Base-by-base conservation (phyloP, 2,888 invertebrate genomes). In the Heliconius erato region DNA sequence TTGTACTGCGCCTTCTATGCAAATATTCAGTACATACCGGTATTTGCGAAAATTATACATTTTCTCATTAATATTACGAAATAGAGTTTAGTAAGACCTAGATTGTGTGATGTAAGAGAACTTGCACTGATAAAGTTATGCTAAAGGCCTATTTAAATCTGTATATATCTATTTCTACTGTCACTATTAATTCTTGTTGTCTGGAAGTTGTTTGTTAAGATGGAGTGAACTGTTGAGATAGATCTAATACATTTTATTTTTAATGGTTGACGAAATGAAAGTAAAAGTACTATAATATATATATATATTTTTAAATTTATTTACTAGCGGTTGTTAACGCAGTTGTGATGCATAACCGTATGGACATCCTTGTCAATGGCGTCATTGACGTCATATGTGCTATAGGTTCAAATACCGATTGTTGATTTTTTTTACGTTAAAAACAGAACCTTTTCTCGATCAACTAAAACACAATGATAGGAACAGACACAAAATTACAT, bases 1-100 rank as follows among this genome's bases (percentile, higher is more conserved):
- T 85, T 83, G 77, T 79, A 82, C 44, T 69, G 44, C 76, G 77
- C 80, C 59, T 78, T 85, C 69, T 84, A 85, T 85, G 84, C 80
- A 85, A 83, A 85, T 85, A 83, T 49, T 85, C 84, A 83, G 81
- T 83, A 83, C 80, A 71, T 74, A 44, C 35, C 74, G 67, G 82
- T 79, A 71, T 82, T 84, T 83, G 81, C 65, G 82, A 78, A 79
- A 84, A 85, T 84, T 84, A 85, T 84, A 85, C 83, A 81, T 83
- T 84, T 83, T 84, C 84, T 78, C 71, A 83, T 81, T 83, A 80
- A 77, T 79, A 84, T 85, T 85, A 80, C 74, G 77, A 68, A 83
- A 83, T n/a, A 54, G 28, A 11, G 11, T n/a, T 59, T 74, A 59
- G n/a, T 44, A n/a, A 71, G 59, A 44, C 81, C 32, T 71, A 71